Base-by-base conservation (phyloP, 1,140 invertebrate species). In the Phymastichus coffea region DNA sequence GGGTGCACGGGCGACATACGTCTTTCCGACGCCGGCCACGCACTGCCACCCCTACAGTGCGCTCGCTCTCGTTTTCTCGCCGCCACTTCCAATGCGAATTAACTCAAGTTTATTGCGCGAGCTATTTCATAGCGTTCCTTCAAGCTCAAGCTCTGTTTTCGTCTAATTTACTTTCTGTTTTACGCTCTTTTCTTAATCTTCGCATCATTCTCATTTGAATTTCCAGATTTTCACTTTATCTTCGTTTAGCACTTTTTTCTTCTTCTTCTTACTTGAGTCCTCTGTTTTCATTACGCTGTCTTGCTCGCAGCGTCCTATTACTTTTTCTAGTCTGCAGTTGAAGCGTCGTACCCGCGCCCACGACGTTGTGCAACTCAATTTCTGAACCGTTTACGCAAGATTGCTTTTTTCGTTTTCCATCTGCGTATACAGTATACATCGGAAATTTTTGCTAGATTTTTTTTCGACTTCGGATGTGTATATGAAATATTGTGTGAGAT, bases 181-280 rank as follows among this genome's bases (percentile, higher is more conserved):
- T 61, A 23, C 15, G 12, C 47, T 28, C n/a, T 20, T 33, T 9
- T 28, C 43, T 43, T 23, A 35, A 35, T 63, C n/a, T n/a, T n/a
- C 43, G 25, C 43, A 25, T 25, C 28, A 10, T 47, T 46, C 41
- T 56, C 53, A 33, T 56, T 56, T 46, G 26, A 43, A 56, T 44
- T 37, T n/a, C 28, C 14, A 33, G 17, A 6, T 38, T 23, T 17
- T 47, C 41, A 7, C 26, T 57, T 40, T 15, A 40, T 44, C 23
- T 57, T 57, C 22, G 43, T 37, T 33, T 30, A 22, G n/a, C n/a
- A n/a, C 28, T 33, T 28, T 30, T 17, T 47, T 37, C 20, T 47
- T 37, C 44, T 47, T 7, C 47, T n/a, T 51, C 41, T 49, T 14
- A 15, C 19, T 43, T 37, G 43, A 38, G 14, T 43, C 17, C 12